Evolutionary conservation across 2,888 invertebrate species (phyloP).

Genomic region (Cerastis rubricosa): DNA sequence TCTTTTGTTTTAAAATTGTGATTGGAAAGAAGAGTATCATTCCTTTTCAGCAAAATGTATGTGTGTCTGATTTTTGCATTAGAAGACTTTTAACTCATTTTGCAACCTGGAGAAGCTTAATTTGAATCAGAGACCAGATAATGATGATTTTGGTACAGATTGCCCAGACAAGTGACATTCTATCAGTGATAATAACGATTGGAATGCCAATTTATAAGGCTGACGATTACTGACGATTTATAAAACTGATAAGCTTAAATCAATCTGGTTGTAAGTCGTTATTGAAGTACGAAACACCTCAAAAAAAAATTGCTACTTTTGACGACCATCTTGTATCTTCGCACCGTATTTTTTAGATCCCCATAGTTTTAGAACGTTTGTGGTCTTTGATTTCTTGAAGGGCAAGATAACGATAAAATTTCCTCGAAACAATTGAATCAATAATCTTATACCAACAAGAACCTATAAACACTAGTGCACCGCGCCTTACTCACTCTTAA

Average conservation of each 20-base stretch:
- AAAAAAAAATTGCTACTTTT: neutral
- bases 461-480: constrained; percentile 5
- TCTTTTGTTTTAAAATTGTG: constrained; percentile 40
- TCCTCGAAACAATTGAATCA: neutral
- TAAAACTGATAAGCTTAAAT: neutral
- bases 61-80: neutral
- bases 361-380: neutral
- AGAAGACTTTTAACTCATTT: neutral
- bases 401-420: neutral
- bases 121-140: neutral
- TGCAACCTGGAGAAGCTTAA: neutral
- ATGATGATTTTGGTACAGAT: neutral
- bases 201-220: neutral
- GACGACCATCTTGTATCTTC: neutral
- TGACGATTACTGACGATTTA: too few relatives aligned
- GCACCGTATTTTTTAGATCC: too few relatives aligned
- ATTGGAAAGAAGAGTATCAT: neutral
- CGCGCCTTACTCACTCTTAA: constrained; percentile 11
- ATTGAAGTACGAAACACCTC: neutral
- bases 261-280: neutral
- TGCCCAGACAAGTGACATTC: neutral
- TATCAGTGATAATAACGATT: neutral
- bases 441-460: constrained; percentile 4
- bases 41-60: neutral
- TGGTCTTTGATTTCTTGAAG: neutral